A percentile compares a stretch with the other conserved stretches of the same genome.
These are phyloP conservation scores for Stenopsyche tienmushanensis DNA, from an alignment of 1,140 invertebrate species.

Conservation along the genomic window DNA sequence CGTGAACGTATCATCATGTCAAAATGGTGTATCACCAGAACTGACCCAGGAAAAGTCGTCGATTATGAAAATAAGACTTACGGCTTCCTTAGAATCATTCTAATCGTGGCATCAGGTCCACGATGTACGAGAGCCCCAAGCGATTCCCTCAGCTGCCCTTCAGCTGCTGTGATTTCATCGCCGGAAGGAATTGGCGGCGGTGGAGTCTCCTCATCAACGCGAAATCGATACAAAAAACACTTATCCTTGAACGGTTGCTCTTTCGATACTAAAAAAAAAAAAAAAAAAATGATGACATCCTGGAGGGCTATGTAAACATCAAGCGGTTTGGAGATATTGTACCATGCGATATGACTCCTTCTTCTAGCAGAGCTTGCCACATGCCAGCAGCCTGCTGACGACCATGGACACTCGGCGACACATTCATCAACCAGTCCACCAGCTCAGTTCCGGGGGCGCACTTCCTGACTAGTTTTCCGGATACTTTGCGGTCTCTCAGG, in stretches of 20 bases:
- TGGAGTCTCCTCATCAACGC: constrained; percentile 66
- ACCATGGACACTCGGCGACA: constrained; percentile 59
- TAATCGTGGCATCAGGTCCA: constrained; percentile 74
- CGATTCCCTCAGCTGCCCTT: constrained; percentile 69
- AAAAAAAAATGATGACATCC: constrained; percentile 4
- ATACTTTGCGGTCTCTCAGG: constrained; percentile 63
- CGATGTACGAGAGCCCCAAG: constrained; percentile 66
- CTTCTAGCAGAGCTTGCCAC: constrained; percentile 84
- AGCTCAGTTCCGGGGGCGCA: constrained; percentile 69
- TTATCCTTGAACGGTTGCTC: constrained; percentile 85
- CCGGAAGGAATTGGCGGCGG: constrained; percentile 49
- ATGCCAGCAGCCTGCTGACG: constrained; percentile 75
- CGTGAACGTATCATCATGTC: too few species aligned
- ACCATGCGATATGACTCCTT: constrained; percentile 79
- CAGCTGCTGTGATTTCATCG: constrained; percentile 64
- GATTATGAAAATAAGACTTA: constrained; percentile 52
- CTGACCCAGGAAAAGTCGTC: background rate
- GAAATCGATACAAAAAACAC: constrained; percentile 80
- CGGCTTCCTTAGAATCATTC: constrained; percentile 81
- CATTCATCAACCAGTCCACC: constrained; percentile 74
- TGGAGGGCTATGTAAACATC: background rate
- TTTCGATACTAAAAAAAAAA: constrained; percentile 60
- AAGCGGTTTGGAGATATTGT: too few species aligned
- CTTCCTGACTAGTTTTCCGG: constrained; percentile 59
- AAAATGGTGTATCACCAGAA: too few species aligned